These are phyloP conservation scores for Euphydryas editha DNA, from an alignment of 2,888 invertebrate genomes.

Conservation along the genomic window DNA sequence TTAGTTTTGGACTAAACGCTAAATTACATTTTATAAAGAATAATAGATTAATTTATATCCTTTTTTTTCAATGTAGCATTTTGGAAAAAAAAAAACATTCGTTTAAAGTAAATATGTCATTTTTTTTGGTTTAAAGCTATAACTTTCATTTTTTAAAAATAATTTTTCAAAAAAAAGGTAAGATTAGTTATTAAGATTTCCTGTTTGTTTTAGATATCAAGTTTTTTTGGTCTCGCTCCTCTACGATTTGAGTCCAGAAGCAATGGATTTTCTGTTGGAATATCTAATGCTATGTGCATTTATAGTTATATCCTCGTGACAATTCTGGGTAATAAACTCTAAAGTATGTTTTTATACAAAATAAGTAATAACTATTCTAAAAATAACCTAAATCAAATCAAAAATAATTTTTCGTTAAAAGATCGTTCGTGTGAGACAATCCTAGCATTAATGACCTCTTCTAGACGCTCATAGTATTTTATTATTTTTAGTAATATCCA, in stretches of 20 bases:
- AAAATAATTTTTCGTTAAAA: too few relatives aligned
- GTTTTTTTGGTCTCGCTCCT: conserved; percentile 76
- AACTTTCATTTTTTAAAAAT: too few relatives aligned
- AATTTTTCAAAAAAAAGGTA: neutral
- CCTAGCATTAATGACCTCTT: too few relatives aligned
- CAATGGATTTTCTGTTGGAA: conserved; percentile 64
- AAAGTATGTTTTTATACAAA: neutral
- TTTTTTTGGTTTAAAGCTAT: too few relatives aligned
- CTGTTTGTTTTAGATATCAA: conserved; percentile 65
- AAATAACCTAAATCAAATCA: too few relatives aligned
- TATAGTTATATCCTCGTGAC: conserved; percentile 74
- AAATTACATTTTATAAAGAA: neutral
- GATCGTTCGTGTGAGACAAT: too few relatives aligned
- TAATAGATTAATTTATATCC: too few relatives aligned
- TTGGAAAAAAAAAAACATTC: too few relatives aligned
- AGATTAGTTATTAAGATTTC: neutral
- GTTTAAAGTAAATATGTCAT: too few relatives aligned
- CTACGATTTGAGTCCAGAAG: conserved; percentile 65
- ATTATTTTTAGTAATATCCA: conserved; percentile 63
- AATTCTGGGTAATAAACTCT: conserved; percentile 60
- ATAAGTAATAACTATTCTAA: too few relatives aligned
- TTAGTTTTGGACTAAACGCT: neutral
- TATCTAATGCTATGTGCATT: conserved; percentile 72
- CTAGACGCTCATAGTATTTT: neutral
- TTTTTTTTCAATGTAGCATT: conserved; percentile 1